Evolutionary conservation across 1,140 invertebrate genomes (phyloP).

Genomic region (Aphis gossypii): DNA sequence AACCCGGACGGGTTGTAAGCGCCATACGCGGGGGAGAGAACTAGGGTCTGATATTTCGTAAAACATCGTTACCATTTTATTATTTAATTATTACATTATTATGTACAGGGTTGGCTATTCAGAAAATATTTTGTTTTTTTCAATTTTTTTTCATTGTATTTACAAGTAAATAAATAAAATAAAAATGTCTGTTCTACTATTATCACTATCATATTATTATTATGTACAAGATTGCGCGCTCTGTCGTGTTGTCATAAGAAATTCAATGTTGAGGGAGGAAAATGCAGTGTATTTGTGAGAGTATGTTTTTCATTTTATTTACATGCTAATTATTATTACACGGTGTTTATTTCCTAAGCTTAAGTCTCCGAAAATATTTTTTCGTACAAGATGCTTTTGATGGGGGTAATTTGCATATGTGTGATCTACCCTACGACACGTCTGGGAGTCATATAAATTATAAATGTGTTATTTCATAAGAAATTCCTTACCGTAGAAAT

Average conservation of each 20-base stretch:
- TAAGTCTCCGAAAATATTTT: not conserved
- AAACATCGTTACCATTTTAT: not conserved
- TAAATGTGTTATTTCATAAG: not conserved
- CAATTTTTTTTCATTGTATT: not conserved
- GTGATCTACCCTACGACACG: not conserved
- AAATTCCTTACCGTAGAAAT: not conserved
- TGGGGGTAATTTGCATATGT: not conserved
- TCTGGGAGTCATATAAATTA: constrained; percentile 4
- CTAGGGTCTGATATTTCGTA: not conserved
- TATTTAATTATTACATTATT: not conserved
- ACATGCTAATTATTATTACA: constrained; percentile 6
- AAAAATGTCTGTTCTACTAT: not conserved
- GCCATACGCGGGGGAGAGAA: not conserved
- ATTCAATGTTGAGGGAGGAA: not conserved
- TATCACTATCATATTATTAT: constrained; percentile 35
- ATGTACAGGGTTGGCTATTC: not conserved
- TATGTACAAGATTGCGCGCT: constrained; percentile 43
- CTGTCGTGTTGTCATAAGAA: constrained; percentile 39
- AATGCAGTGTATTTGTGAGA: not conserved
- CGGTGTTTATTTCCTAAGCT: constrained; percentile 19
- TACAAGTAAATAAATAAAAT: not conserved
- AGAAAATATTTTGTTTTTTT: constrained; percentile 13
- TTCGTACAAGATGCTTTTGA: not conserved
- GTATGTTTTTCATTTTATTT: constrained; percentile 17
- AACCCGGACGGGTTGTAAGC: not conserved